These are phyloP conservation scores for Apodemus speciosus DNA, from an alignment of 2,113 vertebrate species.

Conservation along the genomic window DNA sequence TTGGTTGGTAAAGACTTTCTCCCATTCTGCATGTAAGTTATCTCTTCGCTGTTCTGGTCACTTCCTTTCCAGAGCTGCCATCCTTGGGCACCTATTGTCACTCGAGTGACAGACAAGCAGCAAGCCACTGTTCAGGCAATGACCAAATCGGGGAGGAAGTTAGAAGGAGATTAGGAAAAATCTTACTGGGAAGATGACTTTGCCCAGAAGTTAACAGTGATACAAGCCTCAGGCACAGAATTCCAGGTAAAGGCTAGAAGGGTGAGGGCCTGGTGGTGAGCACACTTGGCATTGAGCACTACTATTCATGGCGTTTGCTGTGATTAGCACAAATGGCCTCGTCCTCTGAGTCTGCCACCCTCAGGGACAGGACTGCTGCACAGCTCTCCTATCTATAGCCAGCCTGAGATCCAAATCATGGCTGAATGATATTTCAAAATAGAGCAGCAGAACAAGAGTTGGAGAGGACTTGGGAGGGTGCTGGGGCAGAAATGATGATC, in stretches of 20 bases:
- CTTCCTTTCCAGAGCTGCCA: neutral
- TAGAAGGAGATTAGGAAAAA: neutral
- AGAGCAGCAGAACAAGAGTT: neutral
- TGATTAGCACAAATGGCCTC: rapidly evolving
- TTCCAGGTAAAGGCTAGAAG: neutral
- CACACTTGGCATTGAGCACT: rapidly evolving
- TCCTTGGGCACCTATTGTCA: neutral
- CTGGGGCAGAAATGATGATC: neutral
- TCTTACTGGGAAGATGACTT: neutral
- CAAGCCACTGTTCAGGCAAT: neutral
- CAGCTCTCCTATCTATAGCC: neutral
- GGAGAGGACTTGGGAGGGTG: neutral
- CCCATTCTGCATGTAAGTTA: neutral
- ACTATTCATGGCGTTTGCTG: rapidly evolving
- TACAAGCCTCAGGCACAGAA: neutral
- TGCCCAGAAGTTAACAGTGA: neutral
- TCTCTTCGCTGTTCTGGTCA: neutral
- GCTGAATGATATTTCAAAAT: too few relatives aligned
- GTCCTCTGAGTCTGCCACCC: neutral
- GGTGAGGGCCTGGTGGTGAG: neutral
- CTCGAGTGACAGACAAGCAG: neutral
- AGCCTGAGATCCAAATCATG: too few relatives aligned
- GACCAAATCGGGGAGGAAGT: neutral
- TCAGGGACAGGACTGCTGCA: neutral
- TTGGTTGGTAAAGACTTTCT: neutral